Percentiles rank a stretch among this genome's conserved stretches.
These are phyloP conservation scores for Patella caerulea DNA, from an alignment of 2,888 invertebrate genomes.

Conservation along the genomic window DNA sequence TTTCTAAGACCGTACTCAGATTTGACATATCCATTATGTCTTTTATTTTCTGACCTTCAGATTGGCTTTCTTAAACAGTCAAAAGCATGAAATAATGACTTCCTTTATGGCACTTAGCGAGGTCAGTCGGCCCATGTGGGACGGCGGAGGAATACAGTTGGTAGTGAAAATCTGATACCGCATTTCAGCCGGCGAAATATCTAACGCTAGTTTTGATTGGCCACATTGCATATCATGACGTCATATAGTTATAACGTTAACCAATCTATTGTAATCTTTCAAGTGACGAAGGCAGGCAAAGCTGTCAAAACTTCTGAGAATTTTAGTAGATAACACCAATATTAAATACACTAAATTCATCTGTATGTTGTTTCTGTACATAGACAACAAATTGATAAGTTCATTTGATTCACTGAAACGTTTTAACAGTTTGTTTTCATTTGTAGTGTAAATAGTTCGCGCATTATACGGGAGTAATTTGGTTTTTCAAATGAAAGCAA, in stretches of 20 bases:
- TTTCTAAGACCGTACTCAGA: constrained; percentile 83
- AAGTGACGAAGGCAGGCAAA: no score
- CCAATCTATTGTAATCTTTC: no score
- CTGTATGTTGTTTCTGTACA: no score
- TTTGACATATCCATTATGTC: constrained; percentile 60
- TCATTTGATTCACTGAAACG: no score
- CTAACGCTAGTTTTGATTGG: not conserved
- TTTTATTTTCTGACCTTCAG: not conserved
- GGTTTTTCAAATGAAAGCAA: no score
- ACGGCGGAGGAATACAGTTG: constrained; percentile 29
- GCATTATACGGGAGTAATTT: no score
- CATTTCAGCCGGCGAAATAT: not conserved
- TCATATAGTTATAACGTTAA: not conserved
- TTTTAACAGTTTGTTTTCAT: no score
- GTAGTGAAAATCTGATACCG: not conserved
- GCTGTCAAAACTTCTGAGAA: no score
- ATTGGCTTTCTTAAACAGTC: not conserved
- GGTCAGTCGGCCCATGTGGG: constrained; percentile 38
- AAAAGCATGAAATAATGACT: not conserved
- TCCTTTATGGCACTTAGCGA: constrained; percentile 16
- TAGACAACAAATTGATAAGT: no score
- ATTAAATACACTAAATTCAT: no score
- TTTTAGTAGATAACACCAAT: no score
- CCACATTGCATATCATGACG: not conserved
- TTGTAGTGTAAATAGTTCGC: no score